A percentile compares a stretch with the other conserved stretches of the same genome.
phyloP scores from a whole-genome alignment of 2,888 invertebrate species.

The Cistogaster globosa region DNA sequence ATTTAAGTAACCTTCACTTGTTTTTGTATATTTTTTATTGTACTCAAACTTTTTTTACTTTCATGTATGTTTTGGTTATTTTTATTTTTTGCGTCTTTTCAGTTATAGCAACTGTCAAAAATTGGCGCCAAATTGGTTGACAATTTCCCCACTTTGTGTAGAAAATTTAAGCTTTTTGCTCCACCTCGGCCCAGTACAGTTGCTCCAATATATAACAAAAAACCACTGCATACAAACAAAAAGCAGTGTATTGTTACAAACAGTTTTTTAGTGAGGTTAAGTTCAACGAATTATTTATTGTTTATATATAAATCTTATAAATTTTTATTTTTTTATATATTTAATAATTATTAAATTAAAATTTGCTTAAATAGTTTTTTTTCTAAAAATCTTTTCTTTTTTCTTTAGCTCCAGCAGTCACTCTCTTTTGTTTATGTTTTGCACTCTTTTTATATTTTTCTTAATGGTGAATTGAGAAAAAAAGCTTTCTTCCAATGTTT shows the following conservation, averaged over 20 bases:
- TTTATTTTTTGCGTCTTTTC: slow-evolving; percentile 58
- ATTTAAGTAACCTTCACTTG: slow-evolving; percentile 71
- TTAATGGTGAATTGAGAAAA: slow-evolving; percentile 35
- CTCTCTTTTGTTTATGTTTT: slow-evolving; percentile 46
- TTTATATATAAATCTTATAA: background rate
- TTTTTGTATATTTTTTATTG: slow-evolving; percentile 62
- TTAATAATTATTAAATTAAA: background rate
- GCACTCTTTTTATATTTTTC: slow-evolving; percentile 34
- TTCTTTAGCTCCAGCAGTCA: slow-evolving; percentile 5
- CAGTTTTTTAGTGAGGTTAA: slow-evolving; percentile 56
- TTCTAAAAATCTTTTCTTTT: slow-evolving; percentile 5
- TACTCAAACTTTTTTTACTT: slow-evolving; percentile 51
- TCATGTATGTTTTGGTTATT: slow-evolving; percentile 72
- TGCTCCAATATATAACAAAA: slow-evolving; percentile 58
- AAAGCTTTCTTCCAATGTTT: slow-evolving; percentile 28
- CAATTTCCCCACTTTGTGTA: slow-evolving; percentile 72
- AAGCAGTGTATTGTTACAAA: slow-evolving; percentile 1
- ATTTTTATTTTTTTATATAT: slow-evolving; percentile 5
- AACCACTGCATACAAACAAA: slow-evolving; percentile 31
- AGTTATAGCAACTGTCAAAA: slow-evolving; percentile 76
- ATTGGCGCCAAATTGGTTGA: slow-evolving; percentile 79
- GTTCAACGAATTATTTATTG: slow-evolving; percentile 1
- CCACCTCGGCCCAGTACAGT: slow-evolving; percentile 69
- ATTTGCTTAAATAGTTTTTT: background rate
- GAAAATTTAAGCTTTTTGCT: slow-evolving; percentile 63